Evolutionary conservation across 1,140 invertebrate genomes (phyloP).

Genomic region (Apis mellifera): Amel_HAv3.1 CM009934.2:3703501-3704000

Average conservation of each 20-base stretch:
- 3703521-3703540: conserved; percentile 34
- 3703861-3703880: conserved; percentile 85
- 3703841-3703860: conserved; percentile 81
- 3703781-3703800: conserved; percentile 41
- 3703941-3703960: not conserved
- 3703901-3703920: conserved; percentile 90
- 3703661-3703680: too few relatives aligned
- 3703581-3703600: conserved; percentile 22
- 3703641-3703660: conserved; percentile 22
- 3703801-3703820: conserved; percentile 83
- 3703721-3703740: conserved; percentile 34
- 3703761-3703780: conserved; percentile 53
- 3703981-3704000: conserved; percentile 85
- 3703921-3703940: conserved; percentile 80
- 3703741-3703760: not conserved
- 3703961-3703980: conserved; percentile 3
- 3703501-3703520: conserved; percentile 44
- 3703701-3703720: conserved; percentile 23
- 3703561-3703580: conserved; percentile 3
- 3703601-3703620: conserved; percentile 30
- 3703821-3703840: conserved; percentile 86
- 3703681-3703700: not conserved
- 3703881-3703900: conserved; percentile 90
- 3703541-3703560: conserved; percentile 42
- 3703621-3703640: conserved; percentile 32